A percentile compares a stretch with the other conserved stretches of the same genome.
These are phyloP conservation scores for Pitta sordida DNA, from an alignment of 2,113 vertebrate species.

Conservation along the genomic window DNA sequence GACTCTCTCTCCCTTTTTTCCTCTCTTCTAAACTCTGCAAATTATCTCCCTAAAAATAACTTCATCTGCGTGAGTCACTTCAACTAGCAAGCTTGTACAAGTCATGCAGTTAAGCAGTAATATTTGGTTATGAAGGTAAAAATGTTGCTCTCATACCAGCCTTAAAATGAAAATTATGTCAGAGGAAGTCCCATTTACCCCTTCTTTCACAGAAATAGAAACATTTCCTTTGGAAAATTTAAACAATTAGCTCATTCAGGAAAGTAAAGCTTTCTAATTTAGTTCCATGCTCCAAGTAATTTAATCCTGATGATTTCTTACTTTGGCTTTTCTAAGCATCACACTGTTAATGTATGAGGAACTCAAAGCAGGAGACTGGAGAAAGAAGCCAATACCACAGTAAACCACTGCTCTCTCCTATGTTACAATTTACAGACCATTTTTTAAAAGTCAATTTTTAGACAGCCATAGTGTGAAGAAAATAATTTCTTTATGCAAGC, in stretches of 20 bases:
- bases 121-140: slow-evolving; percentile 68
- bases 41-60: slow-evolving; percentile 82
- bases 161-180: slow-evolving; percentile 55
- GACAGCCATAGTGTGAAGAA: background rate
- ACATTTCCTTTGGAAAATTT: slow-evolving; percentile 48
- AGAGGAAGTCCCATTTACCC: slow-evolving; percentile 46
- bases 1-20: slow-evolving; percentile 63
- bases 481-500: slow-evolving; percentile 29
- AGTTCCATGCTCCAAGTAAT: slow-evolving; percentile 22
- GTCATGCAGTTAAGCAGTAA: slow-evolving; percentile 57
- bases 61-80: slow-evolving; percentile 76
- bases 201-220: slow-evolving; percentile 43
- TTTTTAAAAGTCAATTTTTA: slow-evolving; percentile 28
- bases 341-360: background rate
- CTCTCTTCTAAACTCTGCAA: slow-evolving; percentile 72
- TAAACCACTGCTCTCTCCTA: background rate
- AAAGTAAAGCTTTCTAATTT: slow-evolving; percentile 59
- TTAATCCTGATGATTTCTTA: slow-evolving; percentile 33
- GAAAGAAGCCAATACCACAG: background rate
- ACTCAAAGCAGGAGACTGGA: background rate
- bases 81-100: slow-evolving; percentile 72
- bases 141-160: slow-evolving; percentile 63
- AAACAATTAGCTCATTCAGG: slow-evolving; percentile 56
- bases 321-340: slow-evolving; percentile 14
- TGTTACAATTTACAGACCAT: background rate